Evolutionary conservation across 2,113 vertebrate genomes (phyloP).

Genomic region (Anhinga rufa): DNA sequence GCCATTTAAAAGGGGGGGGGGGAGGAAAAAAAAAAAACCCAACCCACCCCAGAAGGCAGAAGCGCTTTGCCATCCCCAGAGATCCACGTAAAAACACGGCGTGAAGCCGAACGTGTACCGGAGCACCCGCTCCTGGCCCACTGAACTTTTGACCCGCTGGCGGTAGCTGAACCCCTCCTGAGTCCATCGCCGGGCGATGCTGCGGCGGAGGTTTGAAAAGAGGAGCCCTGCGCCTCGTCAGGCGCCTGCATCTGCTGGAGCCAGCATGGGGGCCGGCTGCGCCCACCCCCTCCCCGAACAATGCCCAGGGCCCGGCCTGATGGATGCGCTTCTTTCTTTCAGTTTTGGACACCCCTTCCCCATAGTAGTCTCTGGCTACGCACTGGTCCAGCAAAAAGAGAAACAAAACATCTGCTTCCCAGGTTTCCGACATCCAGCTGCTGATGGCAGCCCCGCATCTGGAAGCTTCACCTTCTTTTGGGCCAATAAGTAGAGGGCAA

Average conservation of each 20-base stretch:
- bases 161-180: constrained; percentile 26
- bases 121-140: constrained; percentile 38
- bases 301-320: constrained; percentile 27
- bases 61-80: not conserved
- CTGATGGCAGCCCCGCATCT: not conserved
- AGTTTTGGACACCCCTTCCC: not conserved
- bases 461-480: constrained; percentile 14
- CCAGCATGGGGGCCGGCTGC: constrained; percentile 43
- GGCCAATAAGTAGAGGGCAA: not conserved
- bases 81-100: not conserved
- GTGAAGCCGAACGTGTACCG: not conserved
- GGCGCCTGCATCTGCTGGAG: constrained; percentile 58
- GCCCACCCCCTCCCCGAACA: constrained; percentile 40
- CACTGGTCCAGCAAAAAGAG: not conserved
- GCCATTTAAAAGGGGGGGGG: not conserved
- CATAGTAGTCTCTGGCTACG: not conserved
- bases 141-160: constrained; percentile 71
- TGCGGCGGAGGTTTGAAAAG: constrained; percentile 24
- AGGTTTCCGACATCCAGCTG: constrained; percentile 41
- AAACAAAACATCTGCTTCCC: constrained; percentile 39
- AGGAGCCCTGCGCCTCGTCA: constrained; percentile 19
- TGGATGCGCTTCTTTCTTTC: constrained; percentile 50
- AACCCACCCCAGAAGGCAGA: not conserved
- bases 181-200: not conserved
- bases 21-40: fast-evolving